phyloP scores from a whole-genome alignment of 2,113 vertebrate genomes.

The Sisor rabdophorus region DNA sequence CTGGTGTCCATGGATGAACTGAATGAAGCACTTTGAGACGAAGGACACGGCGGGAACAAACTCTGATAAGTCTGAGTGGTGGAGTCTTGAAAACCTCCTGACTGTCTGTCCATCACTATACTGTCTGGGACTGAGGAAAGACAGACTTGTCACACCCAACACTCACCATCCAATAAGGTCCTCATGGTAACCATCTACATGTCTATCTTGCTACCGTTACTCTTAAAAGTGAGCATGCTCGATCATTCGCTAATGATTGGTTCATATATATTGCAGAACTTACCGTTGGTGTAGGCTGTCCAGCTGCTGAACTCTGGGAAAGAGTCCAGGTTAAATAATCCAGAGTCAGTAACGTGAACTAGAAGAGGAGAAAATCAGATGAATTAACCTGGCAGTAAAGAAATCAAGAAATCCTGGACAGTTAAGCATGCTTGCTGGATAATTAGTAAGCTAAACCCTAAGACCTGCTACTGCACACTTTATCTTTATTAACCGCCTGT shows the following conservation, averaged over 20 bases:
- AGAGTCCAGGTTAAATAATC: conserved; percentile 66
- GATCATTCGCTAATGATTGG: no score
- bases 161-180: neutral
- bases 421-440: neutral
- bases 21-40: conserved; percentile 56
- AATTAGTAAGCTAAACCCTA: neutral
- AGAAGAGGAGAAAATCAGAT: neutral
- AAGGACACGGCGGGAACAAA: conserved; percentile 54
- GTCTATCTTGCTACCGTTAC: no score
- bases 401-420: neutral
- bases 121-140: conserved; percentile 52
- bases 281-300: conserved; percentile 66
- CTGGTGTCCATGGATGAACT: conserved; percentile 57
- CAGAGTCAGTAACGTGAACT: conserved; percentile 55
- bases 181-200: no score
- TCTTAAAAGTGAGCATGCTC: no score
- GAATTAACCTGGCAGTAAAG: neutral
- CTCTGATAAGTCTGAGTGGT: conserved; percentile 64
- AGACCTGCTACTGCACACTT: neutral
- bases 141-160: neutral
- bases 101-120: conserved; percentile 55
- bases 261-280: no score
- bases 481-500: neutral
- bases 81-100: conserved; percentile 63
- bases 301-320: conserved; percentile 71